Evolutionary conservation across 2,888 invertebrate genomes (phyloP).

Genomic region (Plebejus anna): DNA sequence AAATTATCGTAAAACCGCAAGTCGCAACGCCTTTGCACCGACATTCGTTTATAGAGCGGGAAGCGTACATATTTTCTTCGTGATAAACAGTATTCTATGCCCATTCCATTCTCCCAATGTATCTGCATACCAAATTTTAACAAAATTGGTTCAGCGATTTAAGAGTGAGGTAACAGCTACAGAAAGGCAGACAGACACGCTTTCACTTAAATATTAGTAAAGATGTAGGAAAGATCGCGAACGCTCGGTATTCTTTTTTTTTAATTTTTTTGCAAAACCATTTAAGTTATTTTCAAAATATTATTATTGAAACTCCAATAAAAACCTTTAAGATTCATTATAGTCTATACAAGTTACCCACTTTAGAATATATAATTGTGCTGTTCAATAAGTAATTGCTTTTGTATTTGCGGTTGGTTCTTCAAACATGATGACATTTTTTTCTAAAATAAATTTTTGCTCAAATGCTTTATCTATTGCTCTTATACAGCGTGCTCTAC

Average conservation of each 20-base stretch:
- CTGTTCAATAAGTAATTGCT: constrained; percentile 7
- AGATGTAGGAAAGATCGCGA: too few species aligned
- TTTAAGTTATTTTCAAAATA: neutral
- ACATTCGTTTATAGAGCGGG: too few species aligned
- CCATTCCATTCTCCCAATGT: too few species aligned
- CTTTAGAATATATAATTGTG: neutral
- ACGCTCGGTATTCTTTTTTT: neutral
- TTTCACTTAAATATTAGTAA: too few species aligned
- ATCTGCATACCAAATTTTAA: too few species aligned
- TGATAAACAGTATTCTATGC: too few species aligned
- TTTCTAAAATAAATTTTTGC: constrained; percentile 20
- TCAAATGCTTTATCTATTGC: constrained; percentile 12
- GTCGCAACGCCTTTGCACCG: too few species aligned
- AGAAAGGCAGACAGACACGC: too few species aligned
- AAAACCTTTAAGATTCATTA: neutral
- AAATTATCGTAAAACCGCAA: too few species aligned
- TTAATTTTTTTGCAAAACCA: neutral
- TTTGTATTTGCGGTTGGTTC: constrained; percentile 10
- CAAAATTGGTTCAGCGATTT: too few species aligned
- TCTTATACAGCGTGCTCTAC: neutral
- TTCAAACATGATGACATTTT: constrained; percentile 15
- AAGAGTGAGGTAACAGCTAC: too few species aligned
- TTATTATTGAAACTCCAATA: neutral
- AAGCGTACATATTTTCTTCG: too few species aligned
- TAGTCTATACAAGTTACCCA: neutral